A percentile compares a stretch with the other conserved stretches of the same genome.
phyloP scores from a whole-genome alignment of 2,888 invertebrate species.

The Campoplex capitator region DNA sequence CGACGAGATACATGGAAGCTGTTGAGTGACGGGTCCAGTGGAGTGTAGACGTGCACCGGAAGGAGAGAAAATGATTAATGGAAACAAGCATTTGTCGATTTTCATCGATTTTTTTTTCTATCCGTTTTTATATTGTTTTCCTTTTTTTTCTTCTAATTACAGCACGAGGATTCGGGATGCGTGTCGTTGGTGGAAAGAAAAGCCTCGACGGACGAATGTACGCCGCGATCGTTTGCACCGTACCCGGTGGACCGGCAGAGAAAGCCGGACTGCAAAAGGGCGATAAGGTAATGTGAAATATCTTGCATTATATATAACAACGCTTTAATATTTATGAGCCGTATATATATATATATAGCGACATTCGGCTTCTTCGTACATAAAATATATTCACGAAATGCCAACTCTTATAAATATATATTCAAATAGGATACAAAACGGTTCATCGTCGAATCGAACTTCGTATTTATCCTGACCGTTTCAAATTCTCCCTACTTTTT shows the following conservation, averaged over 20 bases:
- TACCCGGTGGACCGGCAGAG: constrained; percentile 96
- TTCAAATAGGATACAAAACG: not conserved
- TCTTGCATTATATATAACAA: not conserved
- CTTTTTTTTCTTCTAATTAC: constrained; percentile 64
- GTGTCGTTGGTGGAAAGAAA: constrained; percentile 96
- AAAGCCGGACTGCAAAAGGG: constrained; percentile 95
- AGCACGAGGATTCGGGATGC: constrained; percentile 96
- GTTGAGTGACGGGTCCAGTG: constrained; percentile 13
- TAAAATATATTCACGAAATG: not conserved
- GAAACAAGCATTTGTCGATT: not conserved
- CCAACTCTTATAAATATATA: not conserved
- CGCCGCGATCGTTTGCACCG: constrained; percentile 96
- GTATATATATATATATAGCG: not conserved
- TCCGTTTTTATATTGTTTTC: not conserved
- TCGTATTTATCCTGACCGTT: not conserved
- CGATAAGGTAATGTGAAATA: constrained; percentile 88
- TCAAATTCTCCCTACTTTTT: not conserved
- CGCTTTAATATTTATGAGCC: not conserved
- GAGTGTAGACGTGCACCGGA: not conserved
- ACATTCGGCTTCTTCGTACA: constrained; percentile 18
- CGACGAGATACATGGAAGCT: not conserved
- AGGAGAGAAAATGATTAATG: not conserved
- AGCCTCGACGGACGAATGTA: constrained; percentile 94
- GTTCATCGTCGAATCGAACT: not conserved
- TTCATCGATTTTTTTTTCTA: not conserved